phyloP scores from a whole-genome alignment of 1,140 invertebrate species.

The Trichonephila inaurata region DNA sequence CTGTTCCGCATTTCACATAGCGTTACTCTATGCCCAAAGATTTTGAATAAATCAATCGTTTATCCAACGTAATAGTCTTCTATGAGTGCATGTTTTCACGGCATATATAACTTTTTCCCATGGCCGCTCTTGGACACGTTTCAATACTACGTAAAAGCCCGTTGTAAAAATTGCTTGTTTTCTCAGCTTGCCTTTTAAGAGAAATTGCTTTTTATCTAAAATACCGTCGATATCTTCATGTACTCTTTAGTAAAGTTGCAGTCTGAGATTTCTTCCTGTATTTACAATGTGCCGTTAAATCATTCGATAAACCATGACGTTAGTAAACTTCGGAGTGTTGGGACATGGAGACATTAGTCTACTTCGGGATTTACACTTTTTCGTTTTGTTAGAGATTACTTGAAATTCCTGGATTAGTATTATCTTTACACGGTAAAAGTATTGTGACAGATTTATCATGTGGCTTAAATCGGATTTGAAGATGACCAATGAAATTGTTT shows the following conservation, averaged over 20 bases:
- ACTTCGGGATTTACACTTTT: not conserved
- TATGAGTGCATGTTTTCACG: not conserved
- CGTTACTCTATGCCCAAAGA: not conserved
- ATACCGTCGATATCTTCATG: not conserved
- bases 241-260: not conserved
- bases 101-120: not conserved
- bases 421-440: not conserved
- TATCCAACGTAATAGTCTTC: not conserved
- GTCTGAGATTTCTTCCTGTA: not conserved
- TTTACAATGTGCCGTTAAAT: not conserved
- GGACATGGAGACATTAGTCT: not conserved
- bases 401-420: not conserved
- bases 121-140: not conserved
- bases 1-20: not conserved
- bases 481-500: too few relatives aligned
- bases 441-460: too few relatives aligned
- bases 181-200: conserved; percentile 3
- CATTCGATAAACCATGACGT: not conserved
- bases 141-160: not conserved
- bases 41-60: conserved; percentile 15
- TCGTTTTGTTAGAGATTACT: not conserved
- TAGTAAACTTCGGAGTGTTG: not conserved
- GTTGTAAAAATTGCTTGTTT: not conserved
- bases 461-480: too few relatives aligned
- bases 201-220: not conserved